Evolutionary conservation across 2,113 vertebrate genomes (phyloP).

Genomic region (Danio rerio): GRCz12tu NC_133181.1:25666501-25667000

Average conservation of each 20-base stretch:
- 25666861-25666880: neutral
- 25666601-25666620: neutral
- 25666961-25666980: neutral
- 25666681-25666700: constrained; percentile 14
- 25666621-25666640: neutral
- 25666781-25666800: constrained; percentile 4
- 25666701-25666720: constrained; percentile 8
- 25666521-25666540: constrained; percentile 34
- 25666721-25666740: constrained; percentile 7
- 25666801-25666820: constrained; percentile 9
- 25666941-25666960: neutral
- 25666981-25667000: too few relatives aligned
- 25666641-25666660: neutral
- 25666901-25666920: neutral
- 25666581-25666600: neutral
- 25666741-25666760: constrained; percentile 1
- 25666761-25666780: constrained; percentile 29
- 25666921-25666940: neutral
- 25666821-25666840: constrained; percentile 28
- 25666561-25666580: neutral
- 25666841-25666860: constrained; percentile 13
- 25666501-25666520: constrained; percentile 35
- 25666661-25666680: neutral
- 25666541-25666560: constrained; percentile 35
- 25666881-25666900: constrained; percentile 25